These are phyloP conservation scores for Steinernema hermaphroditum DNA, from an alignment of 2,888 invertebrate genomes.

Conservation along the genomic window DNA sequence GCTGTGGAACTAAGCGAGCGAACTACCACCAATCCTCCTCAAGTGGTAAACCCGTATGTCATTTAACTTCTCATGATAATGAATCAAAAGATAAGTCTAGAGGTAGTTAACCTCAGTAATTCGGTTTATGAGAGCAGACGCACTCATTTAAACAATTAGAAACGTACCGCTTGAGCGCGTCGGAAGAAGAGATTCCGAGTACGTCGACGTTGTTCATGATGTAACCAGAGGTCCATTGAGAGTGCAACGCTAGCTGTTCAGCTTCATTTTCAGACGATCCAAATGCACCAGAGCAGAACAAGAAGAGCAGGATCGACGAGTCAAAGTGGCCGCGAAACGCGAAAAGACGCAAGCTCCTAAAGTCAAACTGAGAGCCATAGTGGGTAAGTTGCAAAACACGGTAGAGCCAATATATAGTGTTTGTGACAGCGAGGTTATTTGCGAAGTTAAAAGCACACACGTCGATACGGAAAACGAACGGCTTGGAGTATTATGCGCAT, in stretches of 20 bases:
- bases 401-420: not conserved
- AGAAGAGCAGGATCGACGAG: not conserved
- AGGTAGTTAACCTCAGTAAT: too few relatives aligned
- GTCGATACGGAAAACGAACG: not conserved
- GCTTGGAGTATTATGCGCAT: not conserved
- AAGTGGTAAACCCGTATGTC: too few relatives aligned
- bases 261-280: slow-evolving; percentile 5
- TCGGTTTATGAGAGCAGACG: not conserved
- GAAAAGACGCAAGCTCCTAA: not conserved
- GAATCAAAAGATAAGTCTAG: too few relatives aligned
- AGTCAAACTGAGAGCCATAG: not conserved
- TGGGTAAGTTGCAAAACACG: not conserved
- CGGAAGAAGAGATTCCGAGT: slow-evolving; percentile 28
- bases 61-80: too few relatives aligned
- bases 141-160: slow-evolving; percentile 17
- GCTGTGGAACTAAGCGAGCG: too few relatives aligned
- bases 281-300: not conserved
- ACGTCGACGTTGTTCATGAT: slow-evolving; percentile 28
- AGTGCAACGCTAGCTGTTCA: slow-evolving; percentile 6
- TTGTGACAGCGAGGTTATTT: not conserved
- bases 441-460: not conserved
- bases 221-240: slow-evolving; percentile 26
- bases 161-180: slow-evolving; percentile 26
- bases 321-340: too few relatives aligned
- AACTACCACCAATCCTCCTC: too few relatives aligned